phyloP scores from a whole-genome alignment of 2,797 vertebrate genomes.

The Adelosebastes latens region DNA sequence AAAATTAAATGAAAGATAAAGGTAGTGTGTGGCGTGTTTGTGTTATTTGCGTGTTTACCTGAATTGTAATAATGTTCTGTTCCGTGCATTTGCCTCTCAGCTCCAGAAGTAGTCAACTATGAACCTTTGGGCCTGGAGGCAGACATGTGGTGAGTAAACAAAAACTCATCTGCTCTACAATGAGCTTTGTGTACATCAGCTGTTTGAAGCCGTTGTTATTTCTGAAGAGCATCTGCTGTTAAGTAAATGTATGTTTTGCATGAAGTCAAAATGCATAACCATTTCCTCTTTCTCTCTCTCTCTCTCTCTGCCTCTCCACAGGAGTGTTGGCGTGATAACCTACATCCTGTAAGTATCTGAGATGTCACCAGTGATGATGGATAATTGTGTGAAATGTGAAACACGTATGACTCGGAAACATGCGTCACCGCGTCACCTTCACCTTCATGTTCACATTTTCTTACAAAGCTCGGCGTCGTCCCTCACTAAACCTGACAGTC shows the following conservation, averaged over 20 bases:
- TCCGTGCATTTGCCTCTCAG: conserved; percentile 75
- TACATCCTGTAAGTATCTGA: conserved; percentile 84
- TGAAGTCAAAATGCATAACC: neutral
- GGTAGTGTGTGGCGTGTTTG: neutral
- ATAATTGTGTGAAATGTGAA: neutral
- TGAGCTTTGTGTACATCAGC: neutral
- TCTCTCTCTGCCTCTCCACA: conserved; percentile 38
- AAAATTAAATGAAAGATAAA: neutral
- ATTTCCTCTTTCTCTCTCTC: neutral
- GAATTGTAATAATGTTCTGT: neutral
- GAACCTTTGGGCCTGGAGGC: conserved; percentile 97
- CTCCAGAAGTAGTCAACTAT: conserved; percentile 99
- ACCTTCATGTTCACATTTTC: neutral
- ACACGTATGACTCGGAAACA: neutral
- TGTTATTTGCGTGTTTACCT: conserved; percentile 12
- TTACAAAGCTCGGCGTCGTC: neutral
- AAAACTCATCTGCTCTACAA: neutral
- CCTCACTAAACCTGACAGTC: neutral
- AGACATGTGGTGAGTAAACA: conserved; percentile 95
- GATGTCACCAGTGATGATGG: neutral
- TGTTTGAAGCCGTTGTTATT: neutral
- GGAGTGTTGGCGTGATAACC: conserved; percentile 85
- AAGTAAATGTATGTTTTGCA: neutral
- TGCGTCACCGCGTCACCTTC: accelerated
- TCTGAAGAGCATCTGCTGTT: conserved; percentile 34